Evolutionary conservation across 2,113 vertebrate genomes (phyloP).

Genomic region (Gymnocephalus cernua): DNA sequence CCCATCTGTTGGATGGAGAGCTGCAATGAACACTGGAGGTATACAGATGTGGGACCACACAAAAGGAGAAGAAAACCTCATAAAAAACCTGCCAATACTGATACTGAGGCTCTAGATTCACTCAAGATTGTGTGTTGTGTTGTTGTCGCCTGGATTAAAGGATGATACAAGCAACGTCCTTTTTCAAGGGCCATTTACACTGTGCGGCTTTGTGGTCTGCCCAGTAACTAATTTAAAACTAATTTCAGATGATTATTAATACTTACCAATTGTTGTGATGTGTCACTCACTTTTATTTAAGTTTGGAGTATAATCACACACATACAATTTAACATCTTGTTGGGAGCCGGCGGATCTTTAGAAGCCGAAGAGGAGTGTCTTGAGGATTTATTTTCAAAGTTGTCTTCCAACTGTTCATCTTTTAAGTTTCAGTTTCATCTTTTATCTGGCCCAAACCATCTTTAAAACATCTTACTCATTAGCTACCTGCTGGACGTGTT

Average conservation of each 20-base stretch:
- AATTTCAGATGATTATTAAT: conserved; percentile 51
- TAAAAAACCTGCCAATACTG: conserved; percentile 38
- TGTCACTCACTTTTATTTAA: conserved; percentile 34
- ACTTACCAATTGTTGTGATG: conserved; percentile 36
- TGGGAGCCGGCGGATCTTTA: conserved; percentile 13
- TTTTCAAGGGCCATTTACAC: conserved; percentile 44
- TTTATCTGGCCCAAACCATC: conserved; percentile 16
- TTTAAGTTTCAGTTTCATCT: conserved; percentile 31
- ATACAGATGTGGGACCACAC: conserved; percentile 24
- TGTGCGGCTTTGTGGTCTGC: conserved; percentile 22
- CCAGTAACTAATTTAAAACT: too few species aligned
- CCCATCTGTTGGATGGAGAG: conserved; percentile 8
- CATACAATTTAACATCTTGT: conserved; percentile 25
- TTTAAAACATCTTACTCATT: conserved; percentile 34
- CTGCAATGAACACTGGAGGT: conserved; percentile 18
- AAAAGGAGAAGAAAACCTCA: conserved; percentile 15
- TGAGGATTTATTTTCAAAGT: conserved; percentile 41
- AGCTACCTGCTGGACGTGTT: conserved; percentile 20
- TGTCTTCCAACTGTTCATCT: conserved; percentile 2
- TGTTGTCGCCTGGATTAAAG: conserved; percentile 9
- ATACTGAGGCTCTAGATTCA: conserved; percentile 33
- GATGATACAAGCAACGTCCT: conserved; percentile 29
- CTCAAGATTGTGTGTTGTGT: conserved; percentile 30
- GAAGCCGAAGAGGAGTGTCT: conserved; percentile 23
- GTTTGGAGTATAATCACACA: conserved; percentile 37